Percentiles rank a stretch among this genome's conserved stretches.
These are phyloP conservation scores for Pachycephus smyrnensis DNA, from an alignment of 2,888 invertebrate species.

Conservation along the genomic window DNA sequence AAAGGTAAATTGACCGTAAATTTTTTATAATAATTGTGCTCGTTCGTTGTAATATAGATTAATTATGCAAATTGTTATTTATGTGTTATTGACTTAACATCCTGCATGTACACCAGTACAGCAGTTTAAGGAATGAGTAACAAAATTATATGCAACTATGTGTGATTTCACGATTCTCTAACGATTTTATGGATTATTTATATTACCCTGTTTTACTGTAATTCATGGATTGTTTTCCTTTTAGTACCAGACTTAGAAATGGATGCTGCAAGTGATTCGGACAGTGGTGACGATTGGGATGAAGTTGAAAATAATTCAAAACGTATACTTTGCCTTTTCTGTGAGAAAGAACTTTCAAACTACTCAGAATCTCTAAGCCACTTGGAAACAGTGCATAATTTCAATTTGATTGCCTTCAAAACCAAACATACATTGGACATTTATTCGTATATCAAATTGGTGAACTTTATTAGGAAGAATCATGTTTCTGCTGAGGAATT, in stretches of 20 bases:
- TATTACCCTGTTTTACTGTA: neutral
- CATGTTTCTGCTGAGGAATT: slow-evolving; percentile 73
- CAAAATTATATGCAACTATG: neutral
- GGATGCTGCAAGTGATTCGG: slow-evolving; percentile 49
- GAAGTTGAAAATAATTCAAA: slow-evolving; percentile 69
- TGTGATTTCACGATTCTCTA: neutral
- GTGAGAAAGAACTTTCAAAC: slow-evolving; percentile 72
- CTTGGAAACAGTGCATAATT: slow-evolving; percentile 74
- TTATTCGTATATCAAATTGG: slow-evolving; percentile 83
- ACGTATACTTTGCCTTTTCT: slow-evolving; percentile 79
- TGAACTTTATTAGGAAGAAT: slow-evolving; percentile 81
- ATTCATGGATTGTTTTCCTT: neutral
- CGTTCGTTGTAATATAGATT: neutral
- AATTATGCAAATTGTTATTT: neutral
- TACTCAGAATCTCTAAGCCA: slow-evolving; percentile 77
- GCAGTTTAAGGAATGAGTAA: neutral
- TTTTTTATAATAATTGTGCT: neutral
- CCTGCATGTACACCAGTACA: neutral
- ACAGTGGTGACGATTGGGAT: slow-evolving; percentile 70
- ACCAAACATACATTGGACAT: slow-evolving; percentile 81
- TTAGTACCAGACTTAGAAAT: slow-evolving; percentile 18
- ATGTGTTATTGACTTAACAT: neutral
- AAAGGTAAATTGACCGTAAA: slow-evolving; percentile 21
- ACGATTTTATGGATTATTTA: neutral
- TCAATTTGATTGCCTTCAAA: slow-evolving; percentile 76